A percentile compares a stretch with the other conserved stretches of the same genome.
These are phyloP conservation scores for Callosobruchus maculatus DNA, from an alignment of 2,888 invertebrate genomes.

Conservation along the genomic window DNA sequence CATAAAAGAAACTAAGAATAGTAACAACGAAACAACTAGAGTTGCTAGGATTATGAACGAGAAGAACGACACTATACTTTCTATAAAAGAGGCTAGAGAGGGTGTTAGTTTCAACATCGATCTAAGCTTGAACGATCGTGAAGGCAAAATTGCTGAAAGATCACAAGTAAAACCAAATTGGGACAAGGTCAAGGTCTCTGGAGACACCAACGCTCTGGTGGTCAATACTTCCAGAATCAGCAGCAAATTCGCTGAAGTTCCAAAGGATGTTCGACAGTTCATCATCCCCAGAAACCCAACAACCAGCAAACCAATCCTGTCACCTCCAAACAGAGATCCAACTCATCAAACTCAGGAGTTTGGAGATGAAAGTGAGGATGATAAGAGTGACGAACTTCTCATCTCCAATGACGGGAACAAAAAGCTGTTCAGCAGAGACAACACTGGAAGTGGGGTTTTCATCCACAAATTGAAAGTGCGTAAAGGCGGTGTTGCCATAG, in stretches of 20 bases:
- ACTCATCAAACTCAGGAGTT: slow-evolving; percentile 25
- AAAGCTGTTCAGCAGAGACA: slow-evolving; percentile 42
- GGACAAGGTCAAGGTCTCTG: slow-evolving; percentile 20
- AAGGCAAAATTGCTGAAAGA: slow-evolving; percentile 14
- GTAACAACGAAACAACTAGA: not conserved
- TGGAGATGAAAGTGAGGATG: slow-evolving; percentile 27
- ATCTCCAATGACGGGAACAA: slow-evolving; percentile 36
- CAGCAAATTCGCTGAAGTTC: slow-evolving; percentile 15
- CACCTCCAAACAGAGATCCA: slow-evolving; percentile 28
- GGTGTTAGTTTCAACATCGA: not conserved
- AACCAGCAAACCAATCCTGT: slow-evolving; percentile 9
- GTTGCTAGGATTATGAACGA: not conserved
- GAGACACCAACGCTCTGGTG: slow-evolving; percentile 11
- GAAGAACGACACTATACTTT: not conserved
- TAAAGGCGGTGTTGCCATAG: slow-evolving; percentile 75
- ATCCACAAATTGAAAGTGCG: slow-evolving; percentile 67
- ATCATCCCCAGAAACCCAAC: slow-evolving; percentile 9
- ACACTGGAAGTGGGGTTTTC: slow-evolving; percentile 61
- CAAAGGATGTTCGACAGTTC: slow-evolving; percentile 14
- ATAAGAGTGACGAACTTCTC: slow-evolving; percentile 32
- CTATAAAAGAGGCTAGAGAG: not conserved
- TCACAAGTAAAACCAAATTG: slow-evolving; percentile 9
- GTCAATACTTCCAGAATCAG: slow-evolving; percentile 11
- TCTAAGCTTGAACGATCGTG: slow-evolving; percentile 17
- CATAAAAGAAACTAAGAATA: not conserved